These are phyloP conservation scores for Leptinotarsa defecta DNA, from an alignment of 1,140 invertebrate genomes.

Conservation along the genomic window DNA sequence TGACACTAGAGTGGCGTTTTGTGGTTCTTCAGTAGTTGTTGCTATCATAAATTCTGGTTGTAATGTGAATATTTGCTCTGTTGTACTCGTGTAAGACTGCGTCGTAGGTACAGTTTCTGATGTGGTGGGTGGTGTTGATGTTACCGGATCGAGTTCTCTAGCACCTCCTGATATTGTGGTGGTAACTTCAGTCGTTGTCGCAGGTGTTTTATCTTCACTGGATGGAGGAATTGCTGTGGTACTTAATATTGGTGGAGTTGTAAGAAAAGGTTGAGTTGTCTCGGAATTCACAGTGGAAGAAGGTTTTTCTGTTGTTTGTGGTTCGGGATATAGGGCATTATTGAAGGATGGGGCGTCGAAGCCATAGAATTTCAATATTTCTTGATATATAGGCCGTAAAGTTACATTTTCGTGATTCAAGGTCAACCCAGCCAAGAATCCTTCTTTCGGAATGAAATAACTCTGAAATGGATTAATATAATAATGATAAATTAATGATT, in stretches of 20 bases:
- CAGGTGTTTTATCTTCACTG: not conserved
- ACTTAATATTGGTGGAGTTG: conserved; percentile 4
- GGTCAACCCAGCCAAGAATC: conserved; percentile 76
- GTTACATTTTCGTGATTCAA: conserved; percentile 76
- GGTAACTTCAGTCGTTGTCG: conserved; percentile 1
- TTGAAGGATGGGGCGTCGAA: conserved; percentile 66
- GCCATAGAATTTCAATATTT: conserved; percentile 75
- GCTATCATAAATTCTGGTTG: conserved; percentile 28
- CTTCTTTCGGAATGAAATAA: conserved; percentile 78
- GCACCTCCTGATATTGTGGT: conserved; percentile 18
- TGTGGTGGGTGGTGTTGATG: conserved; percentile 19
- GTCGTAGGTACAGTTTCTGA: conserved; percentile 7
- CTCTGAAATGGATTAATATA: conserved; percentile 62
- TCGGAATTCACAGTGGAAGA: not conserved
- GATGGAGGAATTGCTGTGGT: conserved; percentile 34
- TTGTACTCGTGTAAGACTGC: not conserved
- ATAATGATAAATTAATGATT: too few species aligned
- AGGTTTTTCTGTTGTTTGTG: conserved; percentile 39
- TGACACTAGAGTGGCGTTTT: not conserved
- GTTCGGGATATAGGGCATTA: conserved; percentile 49
- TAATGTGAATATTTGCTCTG: conserved; percentile 29
- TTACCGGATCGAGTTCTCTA: conserved; percentile 7
- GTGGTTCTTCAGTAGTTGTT: conserved; percentile 16
- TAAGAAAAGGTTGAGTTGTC: conserved; percentile 34
- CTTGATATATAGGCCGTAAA: conserved; percentile 70